A percentile compares a stretch with the other conserved stretches of the same genome.
phyloP scores from a whole-genome alignment of 2,113 vertebrate species.

The Solenodon paradoxus region DNA sequence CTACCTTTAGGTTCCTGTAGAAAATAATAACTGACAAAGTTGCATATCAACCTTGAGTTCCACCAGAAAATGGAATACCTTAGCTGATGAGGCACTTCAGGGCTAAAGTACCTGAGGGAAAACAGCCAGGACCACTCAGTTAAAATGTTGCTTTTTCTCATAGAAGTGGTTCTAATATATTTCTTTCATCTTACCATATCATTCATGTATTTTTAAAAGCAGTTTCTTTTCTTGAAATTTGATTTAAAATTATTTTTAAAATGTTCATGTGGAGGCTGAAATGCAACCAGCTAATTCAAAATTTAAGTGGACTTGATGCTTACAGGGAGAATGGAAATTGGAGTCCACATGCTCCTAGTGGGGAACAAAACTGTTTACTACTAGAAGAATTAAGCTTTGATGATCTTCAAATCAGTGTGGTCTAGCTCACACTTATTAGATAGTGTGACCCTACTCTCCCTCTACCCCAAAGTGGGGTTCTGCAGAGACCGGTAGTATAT shows the following conservation, averaged over 20 bases:
- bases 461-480: too few relatives aligned
- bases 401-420: not conserved
- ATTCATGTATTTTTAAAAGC: not conserved
- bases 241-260: not conserved
- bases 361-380: not conserved
- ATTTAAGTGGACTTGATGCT: not conserved
- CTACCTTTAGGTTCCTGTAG: not conserved
- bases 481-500: not conserved
- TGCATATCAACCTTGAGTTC: not conserved
- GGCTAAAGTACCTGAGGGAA: not conserved
- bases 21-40: not conserved
- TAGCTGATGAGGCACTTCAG: not conserved
- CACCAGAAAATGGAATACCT: not conserved
- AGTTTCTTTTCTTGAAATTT: not conserved
- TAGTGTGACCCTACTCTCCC: not conserved
- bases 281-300: not conserved
- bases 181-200: not conserved
- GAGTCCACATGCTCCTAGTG: accelerated
- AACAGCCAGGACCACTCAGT: not conserved
- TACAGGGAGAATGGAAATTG: not conserved
- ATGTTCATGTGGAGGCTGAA: not conserved
- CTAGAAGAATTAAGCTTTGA: not conserved
- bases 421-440: not conserved
- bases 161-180: not conserved
- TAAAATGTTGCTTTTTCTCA: not conserved